Evolutionary conservation across 64 coral and sea anemone species (phyloP), one percentile per base, ranked within the genome.

Genomic region (Montipora efflorescens): DNA sequence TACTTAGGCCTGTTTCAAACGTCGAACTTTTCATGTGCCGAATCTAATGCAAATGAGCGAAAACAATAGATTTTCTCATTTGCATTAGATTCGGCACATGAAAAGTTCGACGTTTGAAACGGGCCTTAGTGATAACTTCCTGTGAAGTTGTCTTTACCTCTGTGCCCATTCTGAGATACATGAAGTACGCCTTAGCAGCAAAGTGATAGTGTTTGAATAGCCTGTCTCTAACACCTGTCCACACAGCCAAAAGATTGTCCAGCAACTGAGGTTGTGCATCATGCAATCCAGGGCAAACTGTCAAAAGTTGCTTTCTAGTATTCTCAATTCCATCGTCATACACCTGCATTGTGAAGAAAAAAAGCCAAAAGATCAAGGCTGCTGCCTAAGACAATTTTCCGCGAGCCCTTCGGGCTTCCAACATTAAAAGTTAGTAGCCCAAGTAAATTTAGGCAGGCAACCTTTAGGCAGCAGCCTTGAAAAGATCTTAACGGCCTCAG

Each of bases 111-210:
- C n/a, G n/a, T n/a, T n/a, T n/a, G n/a, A n/a, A n/a, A n/a, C n/a
- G n/a, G n/a, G n/a, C n/a, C n/a, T n/a, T 2, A 57, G 3, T 28
- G 18, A 48, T 5, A 50, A 47, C 72, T 15, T 59, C 25, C 53
- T 5, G 53, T 57, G 6, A 57, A 57, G 53, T 57, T 43, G 8
- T 59, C 1, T 82, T 94, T 76, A 99, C 98, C 98, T 86, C 84
- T 48, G 68, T 92, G 28, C 95, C 95, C 80, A 99, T 96, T 80
- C 84, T 93, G 47, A 99, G 85, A 51, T 99, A 99, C 95, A 96
- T 99, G 77, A 99, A 99, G 88, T 99, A 99, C 66, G 98, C 98
- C 19, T 99, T 96, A 12, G 94, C 98, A 75, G 98, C 98, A 90
- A 93, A 96, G 86, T 96, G 95, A 70, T 99, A 99, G 77, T 96